Base-by-base conservation (phyloP, 2,797 vertebrate species). In the Cirrhinus mrigala region DNA sequence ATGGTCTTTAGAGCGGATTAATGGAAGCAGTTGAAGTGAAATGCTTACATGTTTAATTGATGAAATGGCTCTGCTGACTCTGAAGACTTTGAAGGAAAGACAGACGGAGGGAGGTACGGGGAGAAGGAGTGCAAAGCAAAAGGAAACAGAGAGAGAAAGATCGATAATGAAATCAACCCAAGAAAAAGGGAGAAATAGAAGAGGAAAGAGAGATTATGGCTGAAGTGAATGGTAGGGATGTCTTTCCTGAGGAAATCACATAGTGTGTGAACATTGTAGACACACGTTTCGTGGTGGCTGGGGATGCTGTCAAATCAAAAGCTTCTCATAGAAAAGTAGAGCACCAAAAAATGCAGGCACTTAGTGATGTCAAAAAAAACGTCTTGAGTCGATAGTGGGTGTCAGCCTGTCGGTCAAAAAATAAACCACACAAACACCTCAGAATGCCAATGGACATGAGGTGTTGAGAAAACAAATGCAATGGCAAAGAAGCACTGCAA, bases 21-120 rank as follows among this genome's bases (percentile, higher is more conserved):
- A 70, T 54, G 16, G 84, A 66, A 68, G 44, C 22, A 52, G 69
- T 80, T 81, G 52, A 88, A 75, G 52, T 86, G 85, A 83, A 74
- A 44, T 29, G 58, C n/a, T 54, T 60, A 79, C 78, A 73, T 77
- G 79, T 27, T 85, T 82, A 82, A 69, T 78, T 82, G 80, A 86
- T 78, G 71, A 54, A 80, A 48, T 15, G 4, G 18, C 46, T 87
- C 54, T 71, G 54, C 75, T 79, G 44, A 75, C 62, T 81, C 46
- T 75, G n/a, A 76, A 52, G 29, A 70, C 20, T 86, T 3, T 62
- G 27, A 79, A 20, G 68, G 62, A 87, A 71, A 64, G 56, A 73
- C 29, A 86, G 44, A 44, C 7, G 6, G n/a, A 54, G 14, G 37
- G 56, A 27, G 29, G 40, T 29, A 60, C 15, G 16, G 40, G 37